Conservation (phyloP, 2,113 vertebrate species). For the Nyctibius bracteatus region DNA sequence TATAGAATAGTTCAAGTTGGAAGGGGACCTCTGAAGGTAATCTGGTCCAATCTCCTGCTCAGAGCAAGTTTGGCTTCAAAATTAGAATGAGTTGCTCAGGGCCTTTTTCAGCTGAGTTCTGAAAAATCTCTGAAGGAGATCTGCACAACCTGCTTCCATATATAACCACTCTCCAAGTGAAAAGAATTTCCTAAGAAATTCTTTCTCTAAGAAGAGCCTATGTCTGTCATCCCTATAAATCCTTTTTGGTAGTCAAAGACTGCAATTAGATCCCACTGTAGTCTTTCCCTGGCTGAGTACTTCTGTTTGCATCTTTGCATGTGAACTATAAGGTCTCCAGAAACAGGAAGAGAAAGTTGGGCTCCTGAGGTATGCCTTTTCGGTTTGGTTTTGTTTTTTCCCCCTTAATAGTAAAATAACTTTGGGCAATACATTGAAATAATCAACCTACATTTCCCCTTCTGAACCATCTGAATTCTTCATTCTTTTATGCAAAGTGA, state of each 20-base stretch:
- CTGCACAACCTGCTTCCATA: not conserved
- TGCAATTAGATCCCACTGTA: not conserved
- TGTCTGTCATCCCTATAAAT: not conserved
- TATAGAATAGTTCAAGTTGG: not conserved
- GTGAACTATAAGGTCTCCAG: not conserved
- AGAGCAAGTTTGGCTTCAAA: not conserved
- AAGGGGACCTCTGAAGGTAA: not conserved
- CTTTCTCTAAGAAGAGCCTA: not conserved
- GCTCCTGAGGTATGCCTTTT: not conserved
- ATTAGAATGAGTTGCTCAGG: not conserved
- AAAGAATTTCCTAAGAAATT: not conserved
- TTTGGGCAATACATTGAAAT: not conserved
- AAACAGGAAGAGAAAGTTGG: fast-evolving
- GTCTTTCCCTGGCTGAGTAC: not conserved
- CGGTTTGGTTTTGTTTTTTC: not conserved
- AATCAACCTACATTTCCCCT: not conserved
- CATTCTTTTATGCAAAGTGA: not conserved
- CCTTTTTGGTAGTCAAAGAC: not conserved
- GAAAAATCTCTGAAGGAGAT: not conserved
- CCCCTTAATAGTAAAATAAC: not conserved
- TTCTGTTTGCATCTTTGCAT: not conserved
- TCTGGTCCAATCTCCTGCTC: not conserved
- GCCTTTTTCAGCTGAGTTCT: not conserved
- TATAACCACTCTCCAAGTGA: not conserved
- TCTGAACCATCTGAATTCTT: not conserved